Base-by-base conservation (phyloP, 2,797 vertebrate species). In the Presbytis comata region DNA sequence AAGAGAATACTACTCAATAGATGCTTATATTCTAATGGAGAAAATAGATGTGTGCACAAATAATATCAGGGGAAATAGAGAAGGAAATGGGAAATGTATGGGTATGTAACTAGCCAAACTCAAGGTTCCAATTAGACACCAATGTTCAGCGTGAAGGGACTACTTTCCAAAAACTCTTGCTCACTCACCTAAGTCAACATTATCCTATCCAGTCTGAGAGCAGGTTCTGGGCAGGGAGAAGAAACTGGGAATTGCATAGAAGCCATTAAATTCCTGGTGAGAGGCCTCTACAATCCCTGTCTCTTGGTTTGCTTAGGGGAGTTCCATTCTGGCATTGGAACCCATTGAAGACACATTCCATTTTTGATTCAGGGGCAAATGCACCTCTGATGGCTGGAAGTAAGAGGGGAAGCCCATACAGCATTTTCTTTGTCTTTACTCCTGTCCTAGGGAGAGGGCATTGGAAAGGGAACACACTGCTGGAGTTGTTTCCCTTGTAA, bases 21-120 rank as follows among this genome's bases (percentile, higher is more conserved):
- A 48, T 59, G 8, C 22, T 93, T 83, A 10, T 9, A 17, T 36
- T 64, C 70, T 83, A 55, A 50, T 2, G 28, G 78, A n/a, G 78
- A 79, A 44, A 33, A 83, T 33, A 12, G 59, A 9, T 16, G 1
- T 11, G 36, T 0, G 3, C 13, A 1, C 11, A 26, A 9, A 4
- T 4, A 19, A 48, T 0, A 5, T 6, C 5, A 5, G 53, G 21
- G 26, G 6, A 26, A 70, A 59, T 33, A 89, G 64, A 30, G 82
- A 26, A 70, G 39, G 41, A 72, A 79, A 53, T 30, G 14, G 48
- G 72, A 46, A 41, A 14, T 4, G 3, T 64, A 13, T 33, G 74
- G 44, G 10, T 55, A 1, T 50, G 6, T 26, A 41, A 75, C 61
- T 28, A 10, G 36, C 41, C 30, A 39, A 41, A 48, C 19, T 46